A percentile compares a stretch with the other conserved stretches of the same genome.
phyloP scores from a whole-genome alignment of 1,140 invertebrate genomes.

The Aphis craccivora region DNA sequence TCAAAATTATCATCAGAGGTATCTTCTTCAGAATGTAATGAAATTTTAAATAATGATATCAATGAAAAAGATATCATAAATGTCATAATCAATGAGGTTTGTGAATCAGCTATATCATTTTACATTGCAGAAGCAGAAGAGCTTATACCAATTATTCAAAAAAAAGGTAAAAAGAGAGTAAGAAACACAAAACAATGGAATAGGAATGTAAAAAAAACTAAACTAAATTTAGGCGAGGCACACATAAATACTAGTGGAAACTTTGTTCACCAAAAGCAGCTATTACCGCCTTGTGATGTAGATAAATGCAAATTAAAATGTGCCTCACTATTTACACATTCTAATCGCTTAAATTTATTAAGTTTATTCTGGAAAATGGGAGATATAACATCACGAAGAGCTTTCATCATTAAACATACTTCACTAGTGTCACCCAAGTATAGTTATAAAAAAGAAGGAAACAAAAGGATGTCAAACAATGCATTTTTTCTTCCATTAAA shows the following conservation, averaged over 20 bases:
- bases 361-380: slow-evolving; percentile 22
- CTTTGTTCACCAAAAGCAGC: neutral
- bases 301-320: slow-evolving; percentile 41
- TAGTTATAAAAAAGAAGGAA: neutral
- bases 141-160: neutral
- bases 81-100: neutral
- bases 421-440: slow-evolving; percentile 6
- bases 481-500: slow-evolving; percentile 45
- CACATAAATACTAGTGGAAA: slow-evolving; percentile 11
- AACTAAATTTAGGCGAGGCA: slow-evolving; percentile 30
- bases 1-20: slow-evolving; percentile 9
- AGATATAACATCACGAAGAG: neutral
- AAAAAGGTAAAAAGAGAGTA: slow-evolving; percentile 27
- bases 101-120: slow-evolving; percentile 18
- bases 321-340: neutral
- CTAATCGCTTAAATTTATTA: slow-evolving; percentile 5
- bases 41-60: neutral
- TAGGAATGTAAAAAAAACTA: slow-evolving; percentile 26
- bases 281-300: neutral
- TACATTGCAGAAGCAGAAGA: neutral
- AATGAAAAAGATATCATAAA: slow-evolving; percentile 17
- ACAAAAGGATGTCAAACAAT: slow-evolving; percentile 10
- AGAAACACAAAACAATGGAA: slow-evolving; percentile 10
- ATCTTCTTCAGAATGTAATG: neutral
- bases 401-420: neutral